phyloP scores from a whole-genome alignment of 1,140 invertebrate genomes.

The Atta texana region DNA sequence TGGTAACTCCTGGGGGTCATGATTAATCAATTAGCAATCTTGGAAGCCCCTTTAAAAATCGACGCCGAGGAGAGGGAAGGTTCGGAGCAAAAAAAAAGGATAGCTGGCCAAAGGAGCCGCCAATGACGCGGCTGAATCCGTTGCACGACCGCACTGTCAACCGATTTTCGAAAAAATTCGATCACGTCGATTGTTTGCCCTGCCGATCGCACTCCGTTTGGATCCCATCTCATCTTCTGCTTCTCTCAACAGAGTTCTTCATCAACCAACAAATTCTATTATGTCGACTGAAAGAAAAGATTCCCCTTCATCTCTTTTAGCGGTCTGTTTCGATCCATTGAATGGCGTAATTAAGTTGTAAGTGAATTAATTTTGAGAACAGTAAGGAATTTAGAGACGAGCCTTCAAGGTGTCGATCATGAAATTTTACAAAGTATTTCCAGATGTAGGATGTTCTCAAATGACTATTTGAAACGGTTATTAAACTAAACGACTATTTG shows the following conservation, averaged over 20 bases:
- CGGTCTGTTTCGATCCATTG: slow-evolving; percentile 8
- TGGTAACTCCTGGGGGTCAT: slow-evolving; percentile 66
- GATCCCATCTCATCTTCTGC: slow-evolving; percentile 18
- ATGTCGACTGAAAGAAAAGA: slow-evolving; percentile 44
- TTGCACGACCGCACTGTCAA: slow-evolving; percentile 58
- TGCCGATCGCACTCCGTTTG: slow-evolving; percentile 41
- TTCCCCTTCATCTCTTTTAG: not conserved
- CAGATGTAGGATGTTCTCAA: not conserved
- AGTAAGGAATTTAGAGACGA: not conserved
- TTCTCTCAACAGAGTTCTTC: slow-evolving; percentile 56
- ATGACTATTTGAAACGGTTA: not conserved
- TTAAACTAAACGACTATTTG: not conserved
- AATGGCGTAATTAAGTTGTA: slow-evolving; percentile 39
- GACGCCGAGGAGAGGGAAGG: slow-evolving; percentile 32
- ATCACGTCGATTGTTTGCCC: slow-evolving; percentile 65
- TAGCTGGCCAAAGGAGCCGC: slow-evolving; percentile 73
- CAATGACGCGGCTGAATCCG: slow-evolving; percentile 72
- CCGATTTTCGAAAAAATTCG: slow-evolving; percentile 64
- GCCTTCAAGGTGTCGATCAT: not conserved
- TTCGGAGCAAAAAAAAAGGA: slow-evolving; percentile 68
- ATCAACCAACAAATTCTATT: slow-evolving; percentile 78
- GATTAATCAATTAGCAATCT: slow-evolving; percentile 81
- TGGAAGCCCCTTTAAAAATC: slow-evolving; percentile 69
- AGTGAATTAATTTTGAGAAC: slow-evolving; percentile 8
- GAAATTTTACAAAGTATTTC: not conserved